Evolutionary conservation across 2,888 invertebrate species (phyloP).

Genomic region (Tenthredo mesomela): DNA sequence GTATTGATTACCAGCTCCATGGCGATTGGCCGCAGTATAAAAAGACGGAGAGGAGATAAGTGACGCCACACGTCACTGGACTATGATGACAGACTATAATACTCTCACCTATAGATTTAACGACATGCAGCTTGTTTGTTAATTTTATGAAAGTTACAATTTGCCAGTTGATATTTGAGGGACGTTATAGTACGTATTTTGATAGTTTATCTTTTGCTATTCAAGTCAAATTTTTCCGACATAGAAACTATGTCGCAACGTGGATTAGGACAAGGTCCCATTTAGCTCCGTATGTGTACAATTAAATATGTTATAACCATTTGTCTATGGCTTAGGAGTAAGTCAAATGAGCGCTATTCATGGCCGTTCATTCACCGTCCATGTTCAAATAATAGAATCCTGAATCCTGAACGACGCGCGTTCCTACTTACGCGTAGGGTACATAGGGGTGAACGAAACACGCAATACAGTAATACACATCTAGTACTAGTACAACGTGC

Average conservation of each 20-base stretch:
- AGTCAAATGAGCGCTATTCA: constrained; percentile 70
- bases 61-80: background rate
- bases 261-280: constrained; percentile 61
- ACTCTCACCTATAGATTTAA: background rate
- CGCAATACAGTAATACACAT: constrained; percentile 54
- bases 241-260: background rate
- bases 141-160: constrained; percentile 32
- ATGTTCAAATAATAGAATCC: constrained; percentile 53
- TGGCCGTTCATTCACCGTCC: constrained; percentile 64
- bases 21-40: constrained; percentile 8
- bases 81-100: background rate
- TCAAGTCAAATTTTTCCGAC: background rate
- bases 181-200: background rate
- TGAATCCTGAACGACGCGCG: constrained; percentile 56
- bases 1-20: constrained; percentile 18
- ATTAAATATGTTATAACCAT: constrained; percentile 59
- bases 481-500: no score
- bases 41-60: background rate
- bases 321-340: constrained; percentile 55
- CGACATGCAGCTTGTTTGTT: background rate
- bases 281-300: constrained; percentile 54
- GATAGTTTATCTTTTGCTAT: background rate
- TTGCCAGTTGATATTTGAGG: constrained; percentile 23
- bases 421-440: constrained; percentile 57
- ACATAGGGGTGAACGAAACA: constrained; percentile 54